Base-by-base conservation (phyloP, 2,797 vertebrate genomes). In the Rallus crepitans region DNA sequence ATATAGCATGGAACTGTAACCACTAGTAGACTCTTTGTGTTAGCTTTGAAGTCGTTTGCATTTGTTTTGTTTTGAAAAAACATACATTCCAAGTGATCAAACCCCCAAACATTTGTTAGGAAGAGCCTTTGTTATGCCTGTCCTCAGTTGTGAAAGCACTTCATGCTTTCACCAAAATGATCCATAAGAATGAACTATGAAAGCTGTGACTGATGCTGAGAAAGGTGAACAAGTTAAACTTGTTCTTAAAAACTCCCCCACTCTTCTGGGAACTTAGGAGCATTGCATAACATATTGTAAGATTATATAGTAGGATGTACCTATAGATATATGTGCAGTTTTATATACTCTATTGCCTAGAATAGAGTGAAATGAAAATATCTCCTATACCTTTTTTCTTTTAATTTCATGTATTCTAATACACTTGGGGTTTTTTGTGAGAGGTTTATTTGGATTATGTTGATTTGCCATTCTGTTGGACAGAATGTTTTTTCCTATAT, bases 141-240 rank as follows among this genome's bases (percentile, higher is more conserved):
- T 48, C 59, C 37, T 88, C 24, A 4, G 70, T 4, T 91, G 60
- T 69, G 87, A 94, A 94, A 88, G 53, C 53, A 19, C 20, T 23
- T 14, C 5, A 12, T 40, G 47, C 61, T 88, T 91, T 79, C 85
- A 84, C 47, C 45, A 42, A 94, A 93, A 57, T 20, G 3, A 45
- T 63, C 52, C 76, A 2, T 53, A 72, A 64, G 56, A 85, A 40
- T 9, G 63, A 94, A 6, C 88, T 92, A 45, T 73, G 86, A 92
- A 76, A 89, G 31, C 83, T 94, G 13, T 85, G 78, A 60, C 48
- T 50, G 88, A 72, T 90, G 45, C 75, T 91, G 90, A 95, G 52
- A 82, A 68, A 73, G 60, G 39, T 70, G 75, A 95, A 84, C 86
- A 37, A 89, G 90, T 76, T 68, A 63, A 94, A 76, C 88, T 92